These are phyloP conservation scores for Trichonephila clavipes DNA, from an alignment of 1,140 invertebrate species.

Conservation along the genomic window DNA sequence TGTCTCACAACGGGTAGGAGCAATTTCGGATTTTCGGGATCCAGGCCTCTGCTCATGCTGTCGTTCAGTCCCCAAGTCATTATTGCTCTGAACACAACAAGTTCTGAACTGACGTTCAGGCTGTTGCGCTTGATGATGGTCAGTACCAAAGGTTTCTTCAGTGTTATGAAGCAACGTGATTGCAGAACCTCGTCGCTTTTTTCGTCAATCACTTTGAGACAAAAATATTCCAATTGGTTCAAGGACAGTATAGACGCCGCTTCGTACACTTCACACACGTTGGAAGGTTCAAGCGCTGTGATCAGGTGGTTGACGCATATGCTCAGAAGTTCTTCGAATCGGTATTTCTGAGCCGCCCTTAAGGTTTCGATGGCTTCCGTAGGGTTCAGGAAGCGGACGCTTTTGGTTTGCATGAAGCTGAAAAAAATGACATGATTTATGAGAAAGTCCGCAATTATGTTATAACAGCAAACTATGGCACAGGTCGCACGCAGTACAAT, in stretches of 20 bases:
- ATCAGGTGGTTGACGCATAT: constrained; percentile 28
- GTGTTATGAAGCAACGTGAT: constrained; percentile 4
- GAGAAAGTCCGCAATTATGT: too few species aligned
- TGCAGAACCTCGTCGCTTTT: background rate
- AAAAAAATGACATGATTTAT: background rate
- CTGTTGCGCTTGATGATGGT: constrained; percentile 1
- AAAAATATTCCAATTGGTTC: constrained; percentile 14
- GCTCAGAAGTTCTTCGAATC: background rate
- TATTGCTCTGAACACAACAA: background rate
- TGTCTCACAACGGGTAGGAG: background rate
- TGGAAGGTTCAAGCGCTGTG: constrained; percentile 15
- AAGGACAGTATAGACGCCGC: background rate
- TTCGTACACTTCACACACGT: constrained; percentile 39
- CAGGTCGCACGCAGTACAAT: too few species aligned
- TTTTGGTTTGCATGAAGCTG: constrained; percentile 15
- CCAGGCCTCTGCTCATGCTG: background rate
- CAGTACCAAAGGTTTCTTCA: background rate
- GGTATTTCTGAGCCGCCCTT: background rate
- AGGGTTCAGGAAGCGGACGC: background rate
- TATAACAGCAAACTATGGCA: too few species aligned
- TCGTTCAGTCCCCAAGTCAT: constrained; percentile 30
- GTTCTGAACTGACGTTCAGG: constrained; percentile 5
- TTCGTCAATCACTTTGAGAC: constrained; percentile 49
- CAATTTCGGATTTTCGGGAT: background rate
- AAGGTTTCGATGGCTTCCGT: constrained; percentile 42